Evolutionary conservation across 2,888 invertebrate genomes (phyloP).

Genomic region (Andrena trimmerana): DNA sequence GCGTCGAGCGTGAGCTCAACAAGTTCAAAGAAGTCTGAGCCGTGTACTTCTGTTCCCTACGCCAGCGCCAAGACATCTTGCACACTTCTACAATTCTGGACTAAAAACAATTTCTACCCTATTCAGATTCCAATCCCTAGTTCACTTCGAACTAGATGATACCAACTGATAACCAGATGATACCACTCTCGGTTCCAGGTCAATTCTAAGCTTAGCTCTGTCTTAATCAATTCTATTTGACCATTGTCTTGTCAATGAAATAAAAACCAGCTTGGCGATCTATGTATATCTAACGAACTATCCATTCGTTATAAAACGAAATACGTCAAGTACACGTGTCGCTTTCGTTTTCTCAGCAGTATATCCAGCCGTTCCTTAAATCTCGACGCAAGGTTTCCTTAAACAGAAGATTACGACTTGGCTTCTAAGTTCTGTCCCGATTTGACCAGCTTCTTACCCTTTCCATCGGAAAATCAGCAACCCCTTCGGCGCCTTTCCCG

Average conservation of each 20-base stretch:
- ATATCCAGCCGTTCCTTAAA: constrained; percentile 29
- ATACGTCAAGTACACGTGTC: neutral
- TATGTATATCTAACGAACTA: too few relatives aligned
- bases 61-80: constrained; percentile 35
- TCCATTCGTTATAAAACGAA: neutral
- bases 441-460: constrained; percentile 75
- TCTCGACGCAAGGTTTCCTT: constrained; percentile 77
- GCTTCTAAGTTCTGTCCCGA: constrained; percentile 80
- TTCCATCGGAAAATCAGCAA: neutral
- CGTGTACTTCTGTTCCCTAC: constrained; percentile 31
- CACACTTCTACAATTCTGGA: constrained; percentile 3
- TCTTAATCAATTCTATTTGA: too few relatives aligned
- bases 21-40: constrained; percentile 47
- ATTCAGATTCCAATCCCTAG: too few relatives aligned
- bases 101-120: neutral
- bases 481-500: neutral
- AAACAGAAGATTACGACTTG: constrained; percentile 79
- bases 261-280: too few relatives aligned
- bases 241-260: too few relatives aligned
- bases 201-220: too few relatives aligned
- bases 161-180: too few relatives aligned
- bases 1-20: constrained; percentile 45
- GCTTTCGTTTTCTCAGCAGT: constrained; percentile 8
- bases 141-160: too few relatives aligned
- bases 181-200: too few relatives aligned